Conservation (phyloP, 2,113 vertebrate species). For the Oenanthe melanoleuca region DNA sequence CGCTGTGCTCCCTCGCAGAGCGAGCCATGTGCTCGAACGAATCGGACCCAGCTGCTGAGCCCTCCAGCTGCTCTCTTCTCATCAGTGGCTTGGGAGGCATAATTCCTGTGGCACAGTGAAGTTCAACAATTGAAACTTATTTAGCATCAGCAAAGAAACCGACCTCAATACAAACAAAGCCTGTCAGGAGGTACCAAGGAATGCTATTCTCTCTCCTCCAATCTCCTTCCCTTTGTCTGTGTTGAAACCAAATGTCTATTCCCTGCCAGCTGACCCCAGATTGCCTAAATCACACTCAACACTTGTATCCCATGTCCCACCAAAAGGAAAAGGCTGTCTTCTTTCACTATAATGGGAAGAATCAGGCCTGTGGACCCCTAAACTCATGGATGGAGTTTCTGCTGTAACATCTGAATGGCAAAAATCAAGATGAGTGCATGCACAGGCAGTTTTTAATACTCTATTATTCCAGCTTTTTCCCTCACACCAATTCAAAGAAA, state of each 20-base stretch:
- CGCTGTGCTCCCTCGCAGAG: slow-evolving; percentile 85
- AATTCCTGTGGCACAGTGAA: slow-evolving; percentile 80
- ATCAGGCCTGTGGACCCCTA: neutral
- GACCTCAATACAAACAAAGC: neutral
- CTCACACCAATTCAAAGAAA: neutral
- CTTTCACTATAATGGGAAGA: neutral
- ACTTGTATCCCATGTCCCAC: neutral
- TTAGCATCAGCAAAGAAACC: neutral
- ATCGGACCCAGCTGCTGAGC: slow-evolving; percentile 84
- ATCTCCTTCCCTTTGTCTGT: neutral
- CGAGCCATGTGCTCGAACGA: slow-evolving; percentile 92
- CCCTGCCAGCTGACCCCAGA: neutral
- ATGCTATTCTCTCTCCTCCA: rapidly evolving
- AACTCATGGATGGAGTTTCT: neutral
- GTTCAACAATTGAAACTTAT: neutral
- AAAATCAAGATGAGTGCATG: neutral
- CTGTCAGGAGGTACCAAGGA: neutral
- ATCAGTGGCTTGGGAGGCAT: slow-evolving; percentile 92
- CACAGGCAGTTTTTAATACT: neutral
- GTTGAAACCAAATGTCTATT: neutral
- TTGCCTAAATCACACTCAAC: neutral
- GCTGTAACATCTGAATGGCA: neutral
- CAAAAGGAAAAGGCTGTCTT: neutral
- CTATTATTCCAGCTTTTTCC: neutral
- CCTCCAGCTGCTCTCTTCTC: slow-evolving; percentile 92